Evolutionary conservation across 2,888 invertebrate species (phyloP).

Genomic region (Papilio elwesi): DNA sequence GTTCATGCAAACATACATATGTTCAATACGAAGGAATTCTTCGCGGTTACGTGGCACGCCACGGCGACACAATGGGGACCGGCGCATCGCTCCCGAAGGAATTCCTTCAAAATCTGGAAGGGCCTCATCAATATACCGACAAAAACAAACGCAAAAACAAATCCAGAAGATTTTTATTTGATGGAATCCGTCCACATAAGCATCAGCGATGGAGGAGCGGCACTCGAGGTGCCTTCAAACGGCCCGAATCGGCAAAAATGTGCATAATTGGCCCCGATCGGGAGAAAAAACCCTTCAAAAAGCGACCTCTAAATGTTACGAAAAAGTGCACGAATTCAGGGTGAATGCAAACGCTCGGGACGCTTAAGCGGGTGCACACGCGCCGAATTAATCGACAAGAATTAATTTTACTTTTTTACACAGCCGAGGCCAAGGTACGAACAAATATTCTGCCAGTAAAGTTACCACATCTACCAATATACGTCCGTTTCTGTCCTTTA

Average conservation of each 20-base stretch:
- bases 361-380: conserved; percentile 1
- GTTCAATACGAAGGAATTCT: conserved; percentile 27
- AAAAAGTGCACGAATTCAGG: conserved; percentile 80
- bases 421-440: neutral
- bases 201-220: conserved; percentile 60
- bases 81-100: conserved; percentile 56
- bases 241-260: conserved; percentile 80
- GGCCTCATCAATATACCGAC: conserved; percentile 76
- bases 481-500: too few species aligned
- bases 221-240: conserved; percentile 67
- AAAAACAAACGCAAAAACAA: conserved; percentile 77
- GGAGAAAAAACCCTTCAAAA: conserved; percentile 81
- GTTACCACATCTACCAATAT: too few species aligned
- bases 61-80: conserved; percentile 56
- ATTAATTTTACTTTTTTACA: too few species aligned
- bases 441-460: neutral
- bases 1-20: conserved; percentile 21
- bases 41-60: conserved; percentile 18
- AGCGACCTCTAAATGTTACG: conserved; percentile 79
- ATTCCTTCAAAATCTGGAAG: conserved; percentile 74
- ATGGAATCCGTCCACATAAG: conserved; percentile 76
- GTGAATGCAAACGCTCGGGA: conserved; percentile 49
- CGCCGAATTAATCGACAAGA: neutral
- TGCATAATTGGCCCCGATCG: conserved; percentile 78
- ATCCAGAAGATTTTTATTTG: conserved; percentile 77